Percentiles rank a stretch among this genome's conserved stretches.
Conservation (phyloP, 2,797 vertebrate species). For the Percopsis omiscomaycus region DNA sequence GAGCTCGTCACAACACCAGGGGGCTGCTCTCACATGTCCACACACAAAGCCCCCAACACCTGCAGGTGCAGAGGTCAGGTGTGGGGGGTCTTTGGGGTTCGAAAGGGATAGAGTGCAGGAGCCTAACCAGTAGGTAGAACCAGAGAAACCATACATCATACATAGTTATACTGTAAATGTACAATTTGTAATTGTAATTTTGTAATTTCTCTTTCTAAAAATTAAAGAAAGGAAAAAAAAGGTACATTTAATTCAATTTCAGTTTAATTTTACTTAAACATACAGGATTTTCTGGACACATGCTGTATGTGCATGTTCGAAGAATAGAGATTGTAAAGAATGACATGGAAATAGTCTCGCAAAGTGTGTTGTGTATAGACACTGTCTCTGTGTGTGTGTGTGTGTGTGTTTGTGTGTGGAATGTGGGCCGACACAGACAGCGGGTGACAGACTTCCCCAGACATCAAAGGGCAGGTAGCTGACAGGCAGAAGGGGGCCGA, state of each 20-base stretch:
- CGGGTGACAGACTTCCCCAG: conserved; percentile 74
- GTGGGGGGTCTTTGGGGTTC: background rate
- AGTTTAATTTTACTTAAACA: too few relatives aligned
- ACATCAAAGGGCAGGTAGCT: conserved; percentile 79
- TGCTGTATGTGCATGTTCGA: too few relatives aligned
- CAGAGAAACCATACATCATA: too few relatives aligned
- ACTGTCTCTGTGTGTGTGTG: background rate
- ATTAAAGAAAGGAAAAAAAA: too few relatives aligned
- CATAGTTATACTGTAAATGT: too few relatives aligned
- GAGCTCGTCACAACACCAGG: conserved; percentile 80
- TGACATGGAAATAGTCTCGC: too few relatives aligned
- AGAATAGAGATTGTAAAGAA: too few relatives aligned
- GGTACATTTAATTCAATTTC: too few relatives aligned
- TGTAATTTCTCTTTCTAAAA: too few relatives aligned
- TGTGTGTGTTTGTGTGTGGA: conserved; percentile 40
- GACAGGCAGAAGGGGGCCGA: conserved; percentile 68
- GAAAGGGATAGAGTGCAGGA: background rate
- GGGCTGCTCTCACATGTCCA: conserved; percentile 77
- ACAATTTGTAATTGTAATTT: too few relatives aligned
- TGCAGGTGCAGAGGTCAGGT: conserved; percentile 80
- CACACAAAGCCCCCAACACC: conserved; percentile 89
- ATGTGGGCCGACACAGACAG: conserved; percentile 71
- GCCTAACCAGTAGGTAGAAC: too few relatives aligned
- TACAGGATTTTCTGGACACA: too few relatives aligned
- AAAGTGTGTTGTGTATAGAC: conserved; percentile 3